These are phyloP conservation scores for Sycophila texana DNA, from an alignment of 2,888 invertebrate species.

Conservation along the genomic window DNA sequence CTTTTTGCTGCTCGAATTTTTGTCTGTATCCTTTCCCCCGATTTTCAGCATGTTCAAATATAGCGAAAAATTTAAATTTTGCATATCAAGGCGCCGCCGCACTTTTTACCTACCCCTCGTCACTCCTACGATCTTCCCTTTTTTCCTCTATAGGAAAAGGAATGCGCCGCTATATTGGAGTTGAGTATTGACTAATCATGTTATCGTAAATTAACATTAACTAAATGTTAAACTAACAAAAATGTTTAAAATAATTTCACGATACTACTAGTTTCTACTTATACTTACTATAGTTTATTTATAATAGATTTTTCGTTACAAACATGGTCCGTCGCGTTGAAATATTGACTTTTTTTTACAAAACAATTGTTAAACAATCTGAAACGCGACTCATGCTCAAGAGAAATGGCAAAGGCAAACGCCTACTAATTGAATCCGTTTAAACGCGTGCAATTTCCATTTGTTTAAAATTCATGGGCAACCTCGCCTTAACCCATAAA, in stretches of 20 bases:
- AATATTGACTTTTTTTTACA: no score
- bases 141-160: not conserved
- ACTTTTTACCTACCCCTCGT: conserved; percentile 67
- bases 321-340: no score
- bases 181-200: no score
- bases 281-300: no score
- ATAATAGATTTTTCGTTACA: no score
- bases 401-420: not conserved
- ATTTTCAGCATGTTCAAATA: not conserved
- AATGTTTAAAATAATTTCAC: no score
- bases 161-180: no score
- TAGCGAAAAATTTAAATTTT: conserved; percentile 70
- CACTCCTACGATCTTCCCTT: not conserved
- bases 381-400: no score
- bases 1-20: conserved; percentile 7
- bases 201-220: no score
- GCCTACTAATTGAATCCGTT: conserved; percentile 24
- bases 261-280: no score
- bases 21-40: conserved; percentile 6
- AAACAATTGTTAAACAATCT: no score
- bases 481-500: conserved; percentile 25
- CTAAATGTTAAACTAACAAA: no score
- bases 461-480: conserved; percentile 24
- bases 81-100: conserved; percentile 72
- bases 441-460: conserved; percentile 10